These are phyloP conservation scores for Drosophila yooni DNA, from an alignment of 2,888 invertebrate genomes.

Conservation along the genomic window DNA sequence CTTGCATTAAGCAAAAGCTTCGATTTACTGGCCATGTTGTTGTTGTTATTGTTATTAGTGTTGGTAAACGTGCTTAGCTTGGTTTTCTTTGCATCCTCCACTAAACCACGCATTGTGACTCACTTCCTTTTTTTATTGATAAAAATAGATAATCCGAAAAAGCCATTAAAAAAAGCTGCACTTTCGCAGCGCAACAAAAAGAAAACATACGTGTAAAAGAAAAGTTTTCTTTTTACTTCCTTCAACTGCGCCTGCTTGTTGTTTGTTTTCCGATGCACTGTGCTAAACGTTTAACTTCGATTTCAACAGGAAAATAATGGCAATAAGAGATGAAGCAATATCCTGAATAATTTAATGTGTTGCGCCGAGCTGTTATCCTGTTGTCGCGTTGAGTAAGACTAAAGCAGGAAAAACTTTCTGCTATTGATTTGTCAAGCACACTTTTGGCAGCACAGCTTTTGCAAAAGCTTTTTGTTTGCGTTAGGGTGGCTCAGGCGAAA, in stretches of 20 bases:
- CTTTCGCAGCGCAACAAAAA: conserved; percentile 4
- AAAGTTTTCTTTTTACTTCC: conserved; percentile 27
- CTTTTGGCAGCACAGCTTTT: conserved; percentile 47
- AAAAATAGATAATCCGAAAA: conserved; percentile 58
- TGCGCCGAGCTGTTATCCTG: conserved; percentile 60
- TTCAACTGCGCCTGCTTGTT: conserved; percentile 8
- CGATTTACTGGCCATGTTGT: conserved; percentile 40
- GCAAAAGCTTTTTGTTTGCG: conserved; percentile 47
- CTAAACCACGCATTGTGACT: conserved; percentile 82
- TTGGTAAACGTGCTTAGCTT: conserved; percentile 73
- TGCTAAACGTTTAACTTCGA: conserved; percentile 11
- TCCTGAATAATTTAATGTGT: conserved; percentile 19
- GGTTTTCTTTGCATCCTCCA: conserved; percentile 82
- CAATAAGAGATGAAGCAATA: conserved; percentile 9
- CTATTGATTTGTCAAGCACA: conserved; percentile 74
- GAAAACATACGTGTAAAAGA: conserved; percentile 58
- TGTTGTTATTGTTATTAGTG: conserved; percentile 61
- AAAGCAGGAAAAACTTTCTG: conserved; percentile 39
- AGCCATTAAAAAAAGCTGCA: conserved; percentile 17
- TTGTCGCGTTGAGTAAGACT: conserved; percentile 72
- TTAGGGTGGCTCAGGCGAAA: conserved; percentile 43
- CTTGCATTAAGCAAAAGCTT: conserved; percentile 66
- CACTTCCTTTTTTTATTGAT: conserved; percentile 31
- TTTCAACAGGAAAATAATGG: conserved; percentile 21
- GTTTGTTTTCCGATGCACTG: conserved; percentile 18